Evolutionary conservation across 2,888 invertebrate genomes (phyloP).

Genomic region (Macropis europaea): DNA sequence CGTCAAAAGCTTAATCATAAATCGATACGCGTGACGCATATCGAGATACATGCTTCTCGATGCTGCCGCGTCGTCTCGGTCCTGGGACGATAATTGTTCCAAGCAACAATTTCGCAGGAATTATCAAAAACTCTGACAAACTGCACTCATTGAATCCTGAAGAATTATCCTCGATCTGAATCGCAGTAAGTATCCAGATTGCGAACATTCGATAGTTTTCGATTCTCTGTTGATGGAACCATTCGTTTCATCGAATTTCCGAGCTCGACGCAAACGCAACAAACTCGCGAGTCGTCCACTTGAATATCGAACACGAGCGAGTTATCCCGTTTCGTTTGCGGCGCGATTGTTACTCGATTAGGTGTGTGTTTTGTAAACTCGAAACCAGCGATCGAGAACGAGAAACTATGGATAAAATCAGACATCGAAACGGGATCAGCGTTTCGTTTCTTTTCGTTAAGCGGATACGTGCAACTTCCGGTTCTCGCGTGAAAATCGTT

Average conservation of each 20-base stretch:
- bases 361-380: background rate
- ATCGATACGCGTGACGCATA: constrained; percentile 62
- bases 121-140: too few species aligned
- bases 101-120: too few species aligned
- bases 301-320: background rate
- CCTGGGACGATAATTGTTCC: too few species aligned
- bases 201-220: too few species aligned
- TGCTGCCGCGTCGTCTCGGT: constrained; percentile 24
- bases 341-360: background rate
- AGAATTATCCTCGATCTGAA: too few species aligned
- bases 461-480: constrained; percentile 3
- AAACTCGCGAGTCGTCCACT: too few species aligned
- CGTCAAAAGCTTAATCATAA: constrained; percentile 59
- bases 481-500: background rate
- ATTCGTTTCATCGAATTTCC: constrained; percentile 1
- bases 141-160: too few species aligned
- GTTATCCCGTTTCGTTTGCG: background rate
- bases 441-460: constrained; percentile 19
- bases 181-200: too few species aligned
- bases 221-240: too few species aligned
- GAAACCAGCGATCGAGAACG: background rate
- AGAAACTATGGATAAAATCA: constrained; percentile 9
- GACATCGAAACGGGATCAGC: constrained; percentile 1
- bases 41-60: constrained; percentile 33
- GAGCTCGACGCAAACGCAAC: too few species aligned